Conservation (phyloP, 2,888 invertebrate species). For the Sussaba pulchella region DNA sequence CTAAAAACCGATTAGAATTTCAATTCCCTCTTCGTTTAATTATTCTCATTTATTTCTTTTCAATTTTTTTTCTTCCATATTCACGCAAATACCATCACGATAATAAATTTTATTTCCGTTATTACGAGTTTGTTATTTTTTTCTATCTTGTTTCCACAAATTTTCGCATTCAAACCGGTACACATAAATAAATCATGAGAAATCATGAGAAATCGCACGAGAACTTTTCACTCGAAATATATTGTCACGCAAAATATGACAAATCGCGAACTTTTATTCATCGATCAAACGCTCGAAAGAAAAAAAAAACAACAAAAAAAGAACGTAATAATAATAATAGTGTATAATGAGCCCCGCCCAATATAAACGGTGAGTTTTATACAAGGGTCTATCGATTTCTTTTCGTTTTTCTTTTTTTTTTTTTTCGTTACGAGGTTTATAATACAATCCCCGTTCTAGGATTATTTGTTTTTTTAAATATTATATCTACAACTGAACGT, state of each 20-base stretch:
- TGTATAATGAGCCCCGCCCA: slow-evolving; percentile 62
- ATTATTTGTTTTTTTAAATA: slow-evolving; percentile 55
- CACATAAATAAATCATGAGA: slow-evolving; percentile 66
- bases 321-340: no score
- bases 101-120: slow-evolving; percentile 47
- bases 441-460: slow-evolving; percentile 56
- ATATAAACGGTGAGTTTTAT: slow-evolving; percentile 58
- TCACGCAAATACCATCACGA: slow-evolving; percentile 48
- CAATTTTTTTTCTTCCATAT: slow-evolving; percentile 43
- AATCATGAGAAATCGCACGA: slow-evolving; percentile 50
- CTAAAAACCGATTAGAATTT: slow-evolving; percentile 44
- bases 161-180: slow-evolving; percentile 66
- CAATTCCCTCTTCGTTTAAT: slow-evolving; percentile 20
- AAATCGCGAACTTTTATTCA: slow-evolving; percentile 59
- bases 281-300: slow-evolving; percentile 64
- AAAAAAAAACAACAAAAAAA: slow-evolving; percentile 15
- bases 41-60: background rate
- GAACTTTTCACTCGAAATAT: slow-evolving; percentile 59
- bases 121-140: slow-evolving; percentile 26
- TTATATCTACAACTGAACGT: slow-evolving; percentile 66
- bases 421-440: slow-evolving; percentile 53
- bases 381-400: slow-evolving; percentile 57
- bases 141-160: slow-evolving; percentile 54
- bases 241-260: slow-evolving; percentile 54
- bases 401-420: no score